These are phyloP conservation scores for Synchiropus splendidus DNA, from an alignment of 2,113 vertebrate species.

Conservation along the genomic window DNA sequence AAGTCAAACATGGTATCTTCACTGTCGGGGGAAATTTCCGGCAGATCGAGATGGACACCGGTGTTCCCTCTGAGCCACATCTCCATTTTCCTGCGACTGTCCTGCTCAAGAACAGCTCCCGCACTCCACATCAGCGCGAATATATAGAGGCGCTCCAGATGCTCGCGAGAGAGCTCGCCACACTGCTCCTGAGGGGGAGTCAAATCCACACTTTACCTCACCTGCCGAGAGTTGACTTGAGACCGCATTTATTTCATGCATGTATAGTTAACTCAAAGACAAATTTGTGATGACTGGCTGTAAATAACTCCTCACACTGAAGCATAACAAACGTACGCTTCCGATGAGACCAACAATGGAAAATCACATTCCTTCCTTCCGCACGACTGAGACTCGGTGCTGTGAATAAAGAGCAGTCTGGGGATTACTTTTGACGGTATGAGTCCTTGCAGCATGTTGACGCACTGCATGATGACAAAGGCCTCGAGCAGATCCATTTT, in stretches of 20 bases:
- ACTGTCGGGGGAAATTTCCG: slow-evolving; percentile 53
- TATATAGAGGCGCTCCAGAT: slow-evolving; percentile 81
- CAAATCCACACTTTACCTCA: too few species aligned
- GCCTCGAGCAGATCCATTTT: slow-evolving; percentile 87
- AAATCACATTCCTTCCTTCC: too few species aligned
- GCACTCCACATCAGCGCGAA: slow-evolving; percentile 94
- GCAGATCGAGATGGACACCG: slow-evolving; percentile 68
- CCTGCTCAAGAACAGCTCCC: slow-evolving; percentile 79
- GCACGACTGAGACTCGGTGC: too few species aligned
- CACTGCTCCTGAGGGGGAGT: slow-evolving; percentile 72
- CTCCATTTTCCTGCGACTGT: slow-evolving; percentile 79
- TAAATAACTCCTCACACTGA: too few species aligned
- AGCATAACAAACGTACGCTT: too few species aligned
- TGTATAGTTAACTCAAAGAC: too few species aligned
- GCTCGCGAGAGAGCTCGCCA: slow-evolving; percentile 66
- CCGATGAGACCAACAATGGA: too few species aligned
- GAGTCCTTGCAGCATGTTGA: slow-evolving; percentile 87
- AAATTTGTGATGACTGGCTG: too few species aligned
- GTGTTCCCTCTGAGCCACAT: slow-evolving; percentile 72
- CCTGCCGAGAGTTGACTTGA: too few species aligned
- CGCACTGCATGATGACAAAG: slow-evolving; percentile 86
- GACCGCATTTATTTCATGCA: too few species aligned
- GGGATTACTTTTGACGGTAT: slow-evolving; percentile 76
- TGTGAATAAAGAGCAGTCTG: neutral
- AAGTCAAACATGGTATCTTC: slow-evolving; percentile 86